These are phyloP conservation scores for Centropristis striata DNA, from an alignment of 2,113 vertebrate genomes.

Conservation along the genomic window DNA sequence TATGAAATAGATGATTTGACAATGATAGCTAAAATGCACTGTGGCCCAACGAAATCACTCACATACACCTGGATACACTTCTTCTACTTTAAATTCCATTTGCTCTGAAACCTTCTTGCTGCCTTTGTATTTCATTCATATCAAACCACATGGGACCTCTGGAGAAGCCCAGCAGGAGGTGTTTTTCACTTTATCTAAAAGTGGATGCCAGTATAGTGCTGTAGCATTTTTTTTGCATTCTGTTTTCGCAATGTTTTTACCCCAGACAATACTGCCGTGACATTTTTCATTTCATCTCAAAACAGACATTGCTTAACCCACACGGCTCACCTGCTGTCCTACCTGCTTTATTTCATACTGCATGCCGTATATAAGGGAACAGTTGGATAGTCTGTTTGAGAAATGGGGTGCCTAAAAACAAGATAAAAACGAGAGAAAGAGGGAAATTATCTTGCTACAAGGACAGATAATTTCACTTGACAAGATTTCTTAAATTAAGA, in stretches of 20 bases:
- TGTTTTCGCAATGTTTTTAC: conserved; percentile 2
- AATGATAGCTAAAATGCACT: neutral
- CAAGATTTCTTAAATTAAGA: no score
- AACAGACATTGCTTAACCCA: conserved; percentile 28
- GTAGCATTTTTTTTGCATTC: conserved; percentile 16
- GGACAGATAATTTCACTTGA: no score
- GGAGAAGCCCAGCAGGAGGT: conserved; percentile 33
- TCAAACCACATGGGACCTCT: conserved; percentile 30
- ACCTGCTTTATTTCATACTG: neutral
- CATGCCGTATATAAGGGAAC: no score
- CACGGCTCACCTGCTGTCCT: neutral
- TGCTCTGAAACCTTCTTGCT: conserved; percentile 13
- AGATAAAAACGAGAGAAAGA: no score
- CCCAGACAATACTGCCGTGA: conserved; percentile 21
- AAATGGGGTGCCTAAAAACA: no score
- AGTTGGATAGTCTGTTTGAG: neutral
- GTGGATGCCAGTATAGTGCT: neutral
- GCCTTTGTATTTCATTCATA: conserved; percentile 18
- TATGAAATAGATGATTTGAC: neutral
- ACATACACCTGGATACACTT: neutral
- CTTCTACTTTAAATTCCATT: conserved; percentile 22
- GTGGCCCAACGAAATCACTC: neutral
- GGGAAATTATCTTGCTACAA: no score
- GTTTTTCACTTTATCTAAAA: conserved; percentile 42
- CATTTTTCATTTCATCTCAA: conserved; percentile 9